Evolutionary conservation across 1,140 invertebrate species (phyloP), one percentile per base, ranked within the genome.

Genomic region (Hyphantria cunea): DNA sequence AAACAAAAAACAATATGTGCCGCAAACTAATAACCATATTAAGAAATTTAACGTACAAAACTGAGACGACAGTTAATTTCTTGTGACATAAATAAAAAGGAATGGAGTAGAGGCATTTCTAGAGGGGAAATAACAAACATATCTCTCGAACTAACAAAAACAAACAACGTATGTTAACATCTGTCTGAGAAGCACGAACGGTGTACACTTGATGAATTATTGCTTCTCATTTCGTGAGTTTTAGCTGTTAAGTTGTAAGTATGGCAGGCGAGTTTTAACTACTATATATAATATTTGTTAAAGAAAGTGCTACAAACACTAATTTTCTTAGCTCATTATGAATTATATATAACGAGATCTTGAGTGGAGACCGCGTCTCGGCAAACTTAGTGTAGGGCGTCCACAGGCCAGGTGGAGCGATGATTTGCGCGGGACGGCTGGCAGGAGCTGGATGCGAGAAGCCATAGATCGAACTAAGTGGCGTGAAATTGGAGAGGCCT

Each of bases 81-180:
- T 62, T 53, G 77, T 82, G 86, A 89, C 86, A 83, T 86, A 87
- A 87, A 89, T 89, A 87, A 87, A 81, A 86, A 76, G 62, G 76
- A 71, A 80, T 71, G 68, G 67, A 69, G 67, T 55, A 69, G 64
- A 60, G 72, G 65, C 72, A 60, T 76, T 73, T 74, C 74, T 64
- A 64, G 33, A 37, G 49, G 68, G 68, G 83, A 85, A 87, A 86
- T 74, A 86, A 84, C 80, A 89, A 84, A 86, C 84, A 87, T 86
- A 86, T 86, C 84, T 87, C 77, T 81, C 76, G 78, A 80, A 85
- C 79, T 82, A 84, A 76, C 82, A 85, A 25, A 85, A 86, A 89
- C 86, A 89, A 87, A 87, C 86, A 84, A 79, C 84, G 82, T 86
- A 80, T 89, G 86, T 87, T 89, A 84, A 85, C 86, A 89, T 87